Conservation (phyloP, 2,888 invertebrate genomes). For the Synergus gifuensis region DNA sequence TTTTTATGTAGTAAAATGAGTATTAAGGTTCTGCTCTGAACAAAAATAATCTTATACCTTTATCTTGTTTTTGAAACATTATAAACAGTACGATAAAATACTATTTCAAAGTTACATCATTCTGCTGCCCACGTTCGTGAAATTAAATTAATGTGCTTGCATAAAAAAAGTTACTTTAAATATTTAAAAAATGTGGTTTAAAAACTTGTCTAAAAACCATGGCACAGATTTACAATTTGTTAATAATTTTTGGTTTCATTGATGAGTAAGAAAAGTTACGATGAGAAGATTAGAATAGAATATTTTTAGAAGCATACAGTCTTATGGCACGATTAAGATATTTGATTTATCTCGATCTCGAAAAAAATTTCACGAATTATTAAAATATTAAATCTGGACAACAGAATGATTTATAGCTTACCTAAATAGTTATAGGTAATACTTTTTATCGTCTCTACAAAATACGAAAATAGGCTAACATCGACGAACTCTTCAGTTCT, state of each 20-base stretch:
- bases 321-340: constrained; percentile 27
- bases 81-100: constrained; percentile 30
- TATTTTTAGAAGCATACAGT: constrained; percentile 20
- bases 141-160: background rate
- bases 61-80: constrained; percentile 2
- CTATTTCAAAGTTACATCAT: constrained; percentile 4
- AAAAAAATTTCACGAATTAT: background rate
- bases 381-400: constrained; percentile 8
- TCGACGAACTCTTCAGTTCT: background rate
- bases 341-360: background rate
- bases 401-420: constrained; percentile 29
- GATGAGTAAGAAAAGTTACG: background rate
- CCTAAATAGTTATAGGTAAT: constrained; percentile 17
- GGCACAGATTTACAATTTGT: background rate
- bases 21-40: constrained; percentile 31
- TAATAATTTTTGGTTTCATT: constrained; percentile 1
- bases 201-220: background rate
- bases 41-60: constrained; percentile 17
- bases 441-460: constrained; percentile 14
- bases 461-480: constrained; percentile 32
- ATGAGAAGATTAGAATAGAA: background rate
- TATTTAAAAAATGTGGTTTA: background rate
- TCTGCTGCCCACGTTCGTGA: constrained; percentile 11
- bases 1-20: constrained; percentile 30
- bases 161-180: background rate